These are phyloP conservation scores for Dromococcyx pavoninus DNA, from an alignment of 2,797 vertebrate species.

Conservation along the genomic window DNA sequence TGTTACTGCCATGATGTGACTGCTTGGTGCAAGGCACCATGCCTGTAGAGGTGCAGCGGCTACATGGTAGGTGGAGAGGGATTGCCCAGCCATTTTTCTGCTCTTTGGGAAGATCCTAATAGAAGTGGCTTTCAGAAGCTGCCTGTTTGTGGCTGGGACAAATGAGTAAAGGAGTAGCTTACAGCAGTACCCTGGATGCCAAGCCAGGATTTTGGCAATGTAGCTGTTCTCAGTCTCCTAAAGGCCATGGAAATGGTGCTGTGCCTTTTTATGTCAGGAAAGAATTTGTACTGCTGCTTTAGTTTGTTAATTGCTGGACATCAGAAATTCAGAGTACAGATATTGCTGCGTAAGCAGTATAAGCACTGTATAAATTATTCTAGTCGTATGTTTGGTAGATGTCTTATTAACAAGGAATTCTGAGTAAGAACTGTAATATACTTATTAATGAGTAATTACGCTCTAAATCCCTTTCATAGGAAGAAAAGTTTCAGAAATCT, in stretches of 20 bases:
- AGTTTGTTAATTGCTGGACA: not conserved
- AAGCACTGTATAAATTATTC: not conserved
- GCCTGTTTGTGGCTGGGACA: not conserved
- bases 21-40: rapidly evolving
- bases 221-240: not conserved
- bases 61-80: rapidly evolving
- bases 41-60: not conserved
- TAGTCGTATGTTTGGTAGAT: not conserved
- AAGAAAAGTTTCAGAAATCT: not conserved
- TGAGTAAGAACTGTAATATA: not conserved
- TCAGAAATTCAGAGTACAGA: not conserved
- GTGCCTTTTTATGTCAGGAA: not conserved
- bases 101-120: not conserved
- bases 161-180: not conserved
- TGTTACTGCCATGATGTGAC: rapidly evolving
- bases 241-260: not conserved
- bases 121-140: not conserved
- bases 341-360: not conserved
- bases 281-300: not conserved
- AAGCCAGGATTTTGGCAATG: not conserved
- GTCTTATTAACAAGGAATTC: slow-evolving; percentile 13
- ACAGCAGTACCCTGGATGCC: not conserved
- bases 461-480: not conserved
- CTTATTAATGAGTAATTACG: not conserved
- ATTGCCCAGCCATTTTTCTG: not conserved